These are phyloP conservation scores for Colletes latitarsis DNA, from an alignment of 1,140 invertebrate species.

Conservation along the genomic window DNA sequence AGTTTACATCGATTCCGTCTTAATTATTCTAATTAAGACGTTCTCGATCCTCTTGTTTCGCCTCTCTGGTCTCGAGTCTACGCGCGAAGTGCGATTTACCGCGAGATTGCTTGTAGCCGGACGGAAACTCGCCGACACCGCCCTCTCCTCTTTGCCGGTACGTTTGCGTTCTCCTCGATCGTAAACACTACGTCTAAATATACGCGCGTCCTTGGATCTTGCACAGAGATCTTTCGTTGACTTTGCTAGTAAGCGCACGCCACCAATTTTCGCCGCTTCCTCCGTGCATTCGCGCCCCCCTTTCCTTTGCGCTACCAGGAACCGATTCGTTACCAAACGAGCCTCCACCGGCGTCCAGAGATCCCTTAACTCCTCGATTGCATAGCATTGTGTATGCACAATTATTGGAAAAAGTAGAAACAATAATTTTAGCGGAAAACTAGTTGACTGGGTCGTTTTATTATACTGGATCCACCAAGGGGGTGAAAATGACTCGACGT, in stretches of 20 bases:
- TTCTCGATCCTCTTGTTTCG: neutral
- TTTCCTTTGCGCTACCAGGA: neutral
- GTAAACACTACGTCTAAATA: slow-evolving; percentile 51
- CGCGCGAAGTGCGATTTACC: neutral
- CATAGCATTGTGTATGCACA: too few species aligned
- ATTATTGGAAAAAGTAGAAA: too few species aligned
- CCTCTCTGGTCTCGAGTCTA: neutral
- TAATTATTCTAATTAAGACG: too few species aligned
- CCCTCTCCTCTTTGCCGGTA: slow-evolving; percentile 4
- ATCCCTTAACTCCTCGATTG: neutral
- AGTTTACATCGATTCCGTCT: neutral
- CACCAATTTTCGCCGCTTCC: neutral
- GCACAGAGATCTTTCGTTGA: slow-evolving; percentile 18
- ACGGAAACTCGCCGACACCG: neutral
- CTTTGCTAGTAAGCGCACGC: neutral
- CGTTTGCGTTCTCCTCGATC: slow-evolving; percentile 20
- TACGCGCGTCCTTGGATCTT: slow-evolving; percentile 37
- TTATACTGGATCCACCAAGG: too few species aligned
- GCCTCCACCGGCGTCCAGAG: too few species aligned
- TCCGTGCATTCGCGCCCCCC: neutral
- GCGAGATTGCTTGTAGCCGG: neutral
- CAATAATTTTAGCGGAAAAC: too few species aligned
- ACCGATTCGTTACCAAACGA: too few species aligned
- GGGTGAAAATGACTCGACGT: too few species aligned
- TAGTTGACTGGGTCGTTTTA: too few species aligned